Base-by-base conservation (phyloP, 2,888 invertebrate genomes). In the Phengaris arion region DNA sequence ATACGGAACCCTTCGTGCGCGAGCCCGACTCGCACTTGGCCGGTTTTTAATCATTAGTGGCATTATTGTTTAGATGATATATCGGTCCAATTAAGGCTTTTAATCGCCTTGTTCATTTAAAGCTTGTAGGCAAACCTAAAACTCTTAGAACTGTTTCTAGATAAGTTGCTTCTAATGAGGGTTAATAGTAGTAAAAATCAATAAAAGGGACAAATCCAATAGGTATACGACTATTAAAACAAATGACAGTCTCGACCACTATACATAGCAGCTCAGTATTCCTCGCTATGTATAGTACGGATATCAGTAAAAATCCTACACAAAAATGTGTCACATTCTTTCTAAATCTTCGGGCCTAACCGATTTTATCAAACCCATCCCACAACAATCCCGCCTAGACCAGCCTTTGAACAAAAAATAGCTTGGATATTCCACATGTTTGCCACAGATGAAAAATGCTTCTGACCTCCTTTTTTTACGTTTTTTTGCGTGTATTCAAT, bases 391-490 rank as follows among this genome's bases (percentile, higher is more conserved):
- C 64, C 69, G 69, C 69, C 69, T 69, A 35, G 35, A 69, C 69
- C 15, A 48, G 69, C 69, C 69, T 69, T 69, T 48, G 69, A 69
- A 69, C 48, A 69, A 69, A 69, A 69, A 69, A 69, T 69, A 51
- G 48, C 70, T 48, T 70, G 22, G 22, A 70, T 70, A 70, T 70
- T 70, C 51, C 70, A 70, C 70, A 70, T 70, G 70, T 48, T 70
- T 70, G 46, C 48, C 22, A 51, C 70, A 51, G 48, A 70, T 70
- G 51, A 70, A 70, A 70, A 70, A 70, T 48, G 70, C 51, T 70
- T 70, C 70, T 51, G 51, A 12, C 70, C 15, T 45, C 48, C 3
- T 9, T 70, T 48, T 70, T 70, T 70, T 70, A 48, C 6, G 48
- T 70, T 48, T 70, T 22, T 70, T 70, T 51, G 48, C 45, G 70